Evolutionary conservation across 1,140 invertebrate genomes (phyloP), one percentile per base, ranked within the genome.

Genomic region (Coboldia fuscipes): DNA sequence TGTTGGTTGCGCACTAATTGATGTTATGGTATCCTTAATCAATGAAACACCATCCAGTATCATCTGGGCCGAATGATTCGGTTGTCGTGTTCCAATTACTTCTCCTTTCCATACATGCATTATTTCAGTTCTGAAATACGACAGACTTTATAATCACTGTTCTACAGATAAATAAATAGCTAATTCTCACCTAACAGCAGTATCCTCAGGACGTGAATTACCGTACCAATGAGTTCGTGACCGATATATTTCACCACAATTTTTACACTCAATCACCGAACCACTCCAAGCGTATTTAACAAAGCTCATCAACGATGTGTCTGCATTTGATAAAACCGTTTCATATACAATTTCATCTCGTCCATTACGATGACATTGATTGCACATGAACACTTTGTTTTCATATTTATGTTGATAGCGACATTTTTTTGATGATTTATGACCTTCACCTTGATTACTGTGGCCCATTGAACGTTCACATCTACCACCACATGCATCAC

Each of bases 201-300:
- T 53, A 31, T 72, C 68, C 47, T 82, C 76, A 1, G 79, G 73
- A 42, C 70, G 65, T 42, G 72, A 70, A 49, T 88, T 86, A 2
- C 81, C 80, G 52, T 75, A 85, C 83, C 82, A 89, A 48, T 77
- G 76, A 45, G 85, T 72, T 8, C 79, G 61, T 48, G 76, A 79
- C 29, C 75, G 60, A 49, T 80, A 84, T 38, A 85, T 83, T 41
- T 84, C 70, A 2, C 82, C 81, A 59, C 80, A 85, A 40, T 70
- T 65, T 23, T 65, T 63, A 57, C 83, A 89, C 42, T 85, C 76
- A 22, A 86, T 68, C 2, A 80, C 68, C 50, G 77, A 78, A 46
- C 79, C 79, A 26, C 75, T 71, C 78, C 77, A 85, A 2, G 77
- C 73, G 51, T 77, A 83, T 45, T 71, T 78, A 2, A 75, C 71